Conservation (phyloP, 2,888 invertebrate species). For the Busseola fusca region DNA sequence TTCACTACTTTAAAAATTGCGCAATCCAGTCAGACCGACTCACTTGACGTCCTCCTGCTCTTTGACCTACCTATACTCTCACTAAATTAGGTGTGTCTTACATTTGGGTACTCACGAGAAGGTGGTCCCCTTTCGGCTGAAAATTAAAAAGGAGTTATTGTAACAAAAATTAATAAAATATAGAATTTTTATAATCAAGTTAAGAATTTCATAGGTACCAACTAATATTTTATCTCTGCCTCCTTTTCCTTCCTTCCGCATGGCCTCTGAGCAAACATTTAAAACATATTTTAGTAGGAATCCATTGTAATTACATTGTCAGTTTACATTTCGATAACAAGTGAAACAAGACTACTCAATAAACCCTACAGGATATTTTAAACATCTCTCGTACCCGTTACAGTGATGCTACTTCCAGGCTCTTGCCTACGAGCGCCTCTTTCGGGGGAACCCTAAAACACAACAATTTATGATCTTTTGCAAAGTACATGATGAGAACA, state of each 20-base stretch:
- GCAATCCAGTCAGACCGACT: not conserved
- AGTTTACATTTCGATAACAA: not conserved
- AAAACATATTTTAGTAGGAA: not conserved
- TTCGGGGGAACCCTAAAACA: constrained; percentile 7
- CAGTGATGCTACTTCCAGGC: constrained; percentile 34
- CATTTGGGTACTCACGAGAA: constrained; percentile 59
- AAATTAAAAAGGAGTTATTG: constrained; percentile 49
- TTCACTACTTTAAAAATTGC: not conserved
- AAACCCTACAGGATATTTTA: not conserved
- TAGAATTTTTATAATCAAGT: not conserved
- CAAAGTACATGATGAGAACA: not conserved
- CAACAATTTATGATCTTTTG: not conserved
- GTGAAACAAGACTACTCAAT: not conserved
- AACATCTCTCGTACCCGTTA: constrained; percentile 33
- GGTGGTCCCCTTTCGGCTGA: constrained; percentile 73
- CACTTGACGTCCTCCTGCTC: not conserved
- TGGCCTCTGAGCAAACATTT: constrained; percentile 25
- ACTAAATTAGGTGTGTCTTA: not conserved
- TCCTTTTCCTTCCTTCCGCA: constrained; percentile 29
- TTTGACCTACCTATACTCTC: not conserved
- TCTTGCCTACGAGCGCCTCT: constrained; percentile 1
- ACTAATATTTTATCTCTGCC: constrained; percentile 71
- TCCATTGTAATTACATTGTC: not conserved
- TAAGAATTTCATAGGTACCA: constrained; percentile 64
- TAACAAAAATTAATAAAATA: not conserved